Percentiles rank a stretch among this genome's conserved stretches.
These are phyloP conservation scores for Volucella inanis DNA, from an alignment of 2,888 invertebrate species.

Conservation along the genomic window DNA sequence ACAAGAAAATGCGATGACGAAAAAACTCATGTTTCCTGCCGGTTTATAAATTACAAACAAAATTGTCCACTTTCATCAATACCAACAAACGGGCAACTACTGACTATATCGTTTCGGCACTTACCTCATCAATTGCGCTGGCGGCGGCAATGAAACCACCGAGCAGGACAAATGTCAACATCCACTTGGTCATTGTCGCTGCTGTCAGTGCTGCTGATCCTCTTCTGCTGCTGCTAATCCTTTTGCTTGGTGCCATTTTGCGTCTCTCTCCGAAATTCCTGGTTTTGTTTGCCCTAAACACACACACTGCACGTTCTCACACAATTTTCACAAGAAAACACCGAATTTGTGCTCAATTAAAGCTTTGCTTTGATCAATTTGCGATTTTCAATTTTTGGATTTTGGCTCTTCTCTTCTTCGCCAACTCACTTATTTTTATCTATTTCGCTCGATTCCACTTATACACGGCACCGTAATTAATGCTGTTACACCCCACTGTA, in stretches of 20 bases:
- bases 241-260: conserved; percentile 66
- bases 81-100: background rate
- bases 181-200: conserved; percentile 69
- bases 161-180: conserved; percentile 72
- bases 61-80: background rate
- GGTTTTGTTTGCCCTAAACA: conserved; percentile 30
- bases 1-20: background rate
- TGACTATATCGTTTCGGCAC: background rate
- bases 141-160: conserved; percentile 67
- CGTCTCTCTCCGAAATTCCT: conserved; percentile 56
- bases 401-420: conserved; percentile 2
- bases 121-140: conserved; percentile 71
- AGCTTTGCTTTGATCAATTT: conserved; percentile 27
- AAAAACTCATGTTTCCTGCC: background rate
- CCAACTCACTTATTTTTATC: conserved; percentile 56
- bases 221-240: conserved; percentile 66
- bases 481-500: conserved; percentile 68
- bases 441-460: conserved; percentile 64
- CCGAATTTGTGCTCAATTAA: conserved; percentile 26
- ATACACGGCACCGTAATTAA: conserved; percentile 69
- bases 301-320: conserved; percentile 10
- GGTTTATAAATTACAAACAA: background rate
- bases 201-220: conserved; percentile 49
- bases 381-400: background rate
- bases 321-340: conserved; percentile 35